Base-by-base conservation (phyloP, 35 echinoderm and acorn worm species). In the Ophioderma brevispina region DNA sequence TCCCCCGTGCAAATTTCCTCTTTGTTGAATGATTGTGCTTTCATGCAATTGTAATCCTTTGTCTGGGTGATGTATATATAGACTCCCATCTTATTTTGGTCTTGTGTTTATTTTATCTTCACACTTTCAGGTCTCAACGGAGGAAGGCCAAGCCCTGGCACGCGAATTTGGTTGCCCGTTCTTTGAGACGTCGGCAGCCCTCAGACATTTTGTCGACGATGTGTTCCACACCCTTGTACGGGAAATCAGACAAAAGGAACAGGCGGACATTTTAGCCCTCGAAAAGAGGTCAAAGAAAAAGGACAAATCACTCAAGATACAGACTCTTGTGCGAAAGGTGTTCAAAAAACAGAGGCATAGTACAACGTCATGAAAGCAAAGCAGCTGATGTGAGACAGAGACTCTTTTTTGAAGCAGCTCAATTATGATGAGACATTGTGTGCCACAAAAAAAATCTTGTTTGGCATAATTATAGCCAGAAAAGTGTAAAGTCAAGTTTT, bases 101-200 rank as follows among this genome's bases (percentile, higher is more conserved):
- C 59, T 70, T 13, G 4, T 42, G 18, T 52, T 84, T 35, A 32
- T 17, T 33, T 52, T 79, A 32, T 63, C 40, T 40, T 78, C 64
- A 40, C 17, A 55, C 40, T 81, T 79, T 0, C 42, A 99, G 97
- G 94, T 99, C 13, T 84, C 90, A 19, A 75, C 81, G 28, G 97
- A 99, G 85, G 97, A 99, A 89, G 97, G 97, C 4, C 93, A 99
- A 70, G 94, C 97, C 0, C 77, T 99, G 50, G 97, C 94, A 31
- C 46, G 91, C n/a, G 94, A 99, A 50, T 99, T 99, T 84, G 91
- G 94, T 41, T 99, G 97, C 82, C 97, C 97, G 40, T 99, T 99
- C 85, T 99, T 99, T 55, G 97, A 99, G 41, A 95, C 97, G 5
- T 99, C 97, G 3, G 97, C 97, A 30, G 97, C 97, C 17, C 91